A percentile compares a stretch with the other conserved stretches of the same genome.
These are phyloP conservation scores for Eueides isabella DNA, from an alignment of 1,140 invertebrate species.

Conservation along the genomic window DNA sequence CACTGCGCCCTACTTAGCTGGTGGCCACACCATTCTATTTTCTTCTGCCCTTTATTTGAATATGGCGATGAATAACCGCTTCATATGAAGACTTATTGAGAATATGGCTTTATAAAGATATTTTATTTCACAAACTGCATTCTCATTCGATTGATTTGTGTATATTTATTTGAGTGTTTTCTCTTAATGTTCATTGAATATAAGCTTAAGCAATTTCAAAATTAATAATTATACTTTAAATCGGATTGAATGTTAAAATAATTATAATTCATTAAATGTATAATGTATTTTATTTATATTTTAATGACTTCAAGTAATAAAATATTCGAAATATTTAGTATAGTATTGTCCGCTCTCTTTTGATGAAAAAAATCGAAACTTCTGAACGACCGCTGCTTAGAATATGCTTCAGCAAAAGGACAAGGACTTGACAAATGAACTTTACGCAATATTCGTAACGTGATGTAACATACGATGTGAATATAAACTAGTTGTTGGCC, in stretches of 20 bases:
- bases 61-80: conserved; percentile 50
- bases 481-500: conserved; percentile 60
- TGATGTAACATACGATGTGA: conserved; percentile 55
- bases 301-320: not conserved
- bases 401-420: conserved; percentile 20
- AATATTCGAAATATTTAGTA: not conserved
- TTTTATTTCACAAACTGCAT: conserved; percentile 3
- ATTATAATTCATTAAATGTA: not conserved
- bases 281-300: not conserved
- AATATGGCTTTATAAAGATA: conserved; percentile 25
- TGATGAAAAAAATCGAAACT: not conserved
- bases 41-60: conserved; percentile 60
- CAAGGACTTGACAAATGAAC: conserved; percentile 59
- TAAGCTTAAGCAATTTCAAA: not conserved
- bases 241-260: not conserved
- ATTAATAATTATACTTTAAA: not conserved
- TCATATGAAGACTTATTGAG: conserved; percentile 14
- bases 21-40: conserved; percentile 64
- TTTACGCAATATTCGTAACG: conserved; percentile 56
- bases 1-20: conserved; percentile 70
- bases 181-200: not conserved
- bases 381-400: not conserved
- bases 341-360: not conserved
- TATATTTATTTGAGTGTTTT: not conserved
- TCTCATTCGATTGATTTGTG: not conserved